These are phyloP conservation scores for Astropecten irregularis DNA, from an alignment of 53 echinoderm and acorn worm species.

Conservation along the genomic window DNA sequence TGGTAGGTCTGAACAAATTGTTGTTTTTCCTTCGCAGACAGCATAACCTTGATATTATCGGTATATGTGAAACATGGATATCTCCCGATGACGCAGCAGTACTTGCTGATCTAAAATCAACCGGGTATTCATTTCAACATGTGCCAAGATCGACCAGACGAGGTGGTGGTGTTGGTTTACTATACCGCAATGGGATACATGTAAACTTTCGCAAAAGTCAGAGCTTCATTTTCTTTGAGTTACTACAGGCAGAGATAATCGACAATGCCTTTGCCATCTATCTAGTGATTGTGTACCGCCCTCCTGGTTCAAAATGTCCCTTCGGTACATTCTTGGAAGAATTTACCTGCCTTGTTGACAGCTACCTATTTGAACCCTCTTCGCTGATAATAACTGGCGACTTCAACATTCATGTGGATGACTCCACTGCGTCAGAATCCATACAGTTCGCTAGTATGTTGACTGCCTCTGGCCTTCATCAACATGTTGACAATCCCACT, in stretches of 20 bases:
- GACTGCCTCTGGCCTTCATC: too few species aligned
- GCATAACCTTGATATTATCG: constrained; percentile 18
- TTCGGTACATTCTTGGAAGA: neutral
- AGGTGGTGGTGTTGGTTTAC: constrained; percentile 25
- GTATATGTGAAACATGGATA: constrained; percentile 18
- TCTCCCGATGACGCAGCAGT: neutral
- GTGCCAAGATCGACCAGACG: constrained; percentile 2
- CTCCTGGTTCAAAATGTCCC: neutral
- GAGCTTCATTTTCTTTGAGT: constrained; percentile 12
- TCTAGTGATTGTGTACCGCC: constrained; percentile 18
- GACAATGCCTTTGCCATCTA: neutral
- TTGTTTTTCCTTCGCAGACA: too few species aligned
- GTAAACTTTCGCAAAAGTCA: neutral
- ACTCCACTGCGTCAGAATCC: too few species aligned
- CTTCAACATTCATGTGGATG: constrained; percentile 8
- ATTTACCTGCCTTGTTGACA: neutral
- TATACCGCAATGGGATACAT: neutral
- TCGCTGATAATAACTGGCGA: neutral
- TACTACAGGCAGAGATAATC: constrained; percentile 1
- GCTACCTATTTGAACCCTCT: neutral
- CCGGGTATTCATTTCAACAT: neutral
- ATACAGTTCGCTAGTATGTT: too few species aligned
- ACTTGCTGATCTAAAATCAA: neutral
- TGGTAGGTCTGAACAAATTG: too few species aligned
- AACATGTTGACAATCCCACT: too few species aligned